Evolutionary conservation across 2,113 vertebrate species (phyloP).

Genomic region (Pimephales promelas): DNA sequence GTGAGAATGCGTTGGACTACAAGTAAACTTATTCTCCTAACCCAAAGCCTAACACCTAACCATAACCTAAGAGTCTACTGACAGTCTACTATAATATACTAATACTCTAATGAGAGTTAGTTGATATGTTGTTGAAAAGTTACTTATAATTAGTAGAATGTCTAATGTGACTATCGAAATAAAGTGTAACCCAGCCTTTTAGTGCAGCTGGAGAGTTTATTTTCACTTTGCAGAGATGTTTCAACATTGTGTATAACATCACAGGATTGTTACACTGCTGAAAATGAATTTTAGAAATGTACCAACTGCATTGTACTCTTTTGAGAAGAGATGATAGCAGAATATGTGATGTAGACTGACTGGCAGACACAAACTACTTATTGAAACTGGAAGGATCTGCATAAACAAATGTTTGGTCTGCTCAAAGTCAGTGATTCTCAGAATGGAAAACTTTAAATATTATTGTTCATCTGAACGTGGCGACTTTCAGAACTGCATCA

Average conservation of each 20-base stretch:
- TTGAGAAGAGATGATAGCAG: not conserved
- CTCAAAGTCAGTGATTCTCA: not conserved
- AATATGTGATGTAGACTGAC: not conserved
- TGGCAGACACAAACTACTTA: not conserved
- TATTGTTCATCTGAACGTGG: not conserved
- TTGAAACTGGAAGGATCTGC: not conserved
- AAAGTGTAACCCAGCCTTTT: not conserved
- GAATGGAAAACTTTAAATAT: not conserved
- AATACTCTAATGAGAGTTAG: too few species aligned
- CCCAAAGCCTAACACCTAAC: too few species aligned
- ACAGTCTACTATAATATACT: too few species aligned
- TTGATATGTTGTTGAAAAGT: too few species aligned
- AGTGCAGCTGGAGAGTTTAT: not conserved
- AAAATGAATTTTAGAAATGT: not conserved
- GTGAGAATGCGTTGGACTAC: too few species aligned
- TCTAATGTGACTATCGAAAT: too few species aligned
- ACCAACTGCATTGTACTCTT: not conserved
- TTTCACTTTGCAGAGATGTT: not conserved
- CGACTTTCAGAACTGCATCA: not conserved
- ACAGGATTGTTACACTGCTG: not conserved
- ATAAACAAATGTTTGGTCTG: not conserved
- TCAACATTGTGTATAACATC: not conserved
- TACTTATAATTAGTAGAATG: too few species aligned
- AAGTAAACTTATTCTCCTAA: too few species aligned
- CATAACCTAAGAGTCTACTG: too few species aligned